Evolutionary conservation across 2,797 vertebrate genomes (phyloP), one percentile per base, ranked within the genome.

Genomic region (Melanotaenia pygmaea): DNA sequence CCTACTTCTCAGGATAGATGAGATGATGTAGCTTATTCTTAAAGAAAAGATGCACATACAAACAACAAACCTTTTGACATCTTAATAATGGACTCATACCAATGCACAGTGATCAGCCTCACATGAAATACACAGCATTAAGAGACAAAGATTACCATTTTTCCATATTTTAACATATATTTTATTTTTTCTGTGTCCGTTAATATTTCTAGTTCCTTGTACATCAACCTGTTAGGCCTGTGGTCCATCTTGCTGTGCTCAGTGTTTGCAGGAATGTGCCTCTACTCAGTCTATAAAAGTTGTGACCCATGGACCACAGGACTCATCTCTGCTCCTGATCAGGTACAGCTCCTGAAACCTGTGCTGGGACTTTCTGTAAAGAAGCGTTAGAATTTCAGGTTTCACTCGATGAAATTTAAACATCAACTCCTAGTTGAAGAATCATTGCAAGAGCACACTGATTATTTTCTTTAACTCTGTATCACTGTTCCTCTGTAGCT

Each of bases 251-350:
- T 97, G 59, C 11, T 70, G 28, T 96, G 94, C 12, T 91, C 97
- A 0, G 87, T 94, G 18, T 92, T 98, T 20, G 95, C 93, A 24
- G 98, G 98, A 28, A 78, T 99, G 59, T 86, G 95, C 59, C 91
- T 99, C 4, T 99, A 96, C 84, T 99, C 97, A 4, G 84, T 98
- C 80, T 99, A 98, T 86, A 96, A 91, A 53, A 91, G 87, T 71
- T 99, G 98, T 3, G 98, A 99, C 79, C 97, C 98, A 0, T 97
- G 95, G 96, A 96, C 68, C 0, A 68, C 93, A 69, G 93, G 96
- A 3, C 83, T 88, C 47, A 88, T 99, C 58, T 95, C 94, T 0
- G 95, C 96, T 30, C 86, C 91, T 0, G 98, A 99, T 86, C 97
- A 99, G 97, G 98, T 99, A 82, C 1, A 1, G 58, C 6, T 35